These are phyloP conservation scores for Netelia inedita DNA, from an alignment of 2,888 invertebrate species.

Conservation along the genomic window DNA sequence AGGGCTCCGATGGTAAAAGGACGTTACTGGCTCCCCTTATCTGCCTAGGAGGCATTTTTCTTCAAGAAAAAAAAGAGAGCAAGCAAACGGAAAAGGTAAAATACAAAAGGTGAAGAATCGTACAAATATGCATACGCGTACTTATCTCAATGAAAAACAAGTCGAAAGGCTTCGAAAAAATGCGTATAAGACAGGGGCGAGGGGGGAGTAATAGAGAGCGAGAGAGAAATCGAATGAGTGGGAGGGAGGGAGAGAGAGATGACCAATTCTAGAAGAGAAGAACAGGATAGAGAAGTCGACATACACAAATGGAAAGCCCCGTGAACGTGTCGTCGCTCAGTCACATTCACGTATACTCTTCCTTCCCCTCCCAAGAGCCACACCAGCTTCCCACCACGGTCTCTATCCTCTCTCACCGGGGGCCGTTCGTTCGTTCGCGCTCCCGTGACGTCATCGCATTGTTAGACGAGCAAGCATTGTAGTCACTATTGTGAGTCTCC, in stretches of 20 bases:
- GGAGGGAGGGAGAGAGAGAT: constrained; percentile 2
- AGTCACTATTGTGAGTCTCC: constrained; percentile 85
- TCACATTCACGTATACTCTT: constrained; percentile 81
- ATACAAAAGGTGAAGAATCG: constrained; percentile 14
- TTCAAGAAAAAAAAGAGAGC: constrained; percentile 32
- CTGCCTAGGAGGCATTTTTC: constrained; percentile 6
- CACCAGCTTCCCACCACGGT: not conserved
- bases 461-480: constrained; percentile 85
- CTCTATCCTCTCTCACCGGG: constrained; percentile 25
- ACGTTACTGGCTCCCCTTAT: constrained; percentile 11
- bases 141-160: not conserved
- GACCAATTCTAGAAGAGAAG: constrained; percentile 64
- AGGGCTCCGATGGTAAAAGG: constrained; percentile 33
- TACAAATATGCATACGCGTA: not conserved
- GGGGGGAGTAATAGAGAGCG: not conserved
- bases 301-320: constrained; percentile 77
- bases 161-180: not conserved
- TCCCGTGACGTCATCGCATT: constrained; percentile 84
- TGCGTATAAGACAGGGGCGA: not conserved
- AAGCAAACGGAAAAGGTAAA: constrained; percentile 3
- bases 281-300: constrained; percentile 70
- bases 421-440: constrained; percentile 52
- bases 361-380: constrained; percentile 29
- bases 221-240: constrained; percentile 11
- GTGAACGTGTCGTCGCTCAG: constrained; percentile 76